Evolutionary conservation across 2,888 invertebrate genomes (phyloP), one percentile per base, ranked within the genome.

Genomic region (Linnaemya vulpina): DNA sequence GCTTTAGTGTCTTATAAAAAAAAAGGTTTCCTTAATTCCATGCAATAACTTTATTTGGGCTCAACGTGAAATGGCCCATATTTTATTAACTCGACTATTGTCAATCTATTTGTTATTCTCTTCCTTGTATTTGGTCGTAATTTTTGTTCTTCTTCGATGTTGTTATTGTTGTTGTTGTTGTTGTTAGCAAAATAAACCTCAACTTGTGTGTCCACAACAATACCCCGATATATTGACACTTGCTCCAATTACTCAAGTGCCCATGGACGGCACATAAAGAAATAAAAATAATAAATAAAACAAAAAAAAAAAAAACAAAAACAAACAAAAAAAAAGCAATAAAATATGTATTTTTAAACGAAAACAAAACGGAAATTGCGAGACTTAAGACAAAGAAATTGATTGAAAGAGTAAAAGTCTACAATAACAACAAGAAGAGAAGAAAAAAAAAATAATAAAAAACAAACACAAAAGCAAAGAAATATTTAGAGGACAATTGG

Each of bases 191-290:
- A 71, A 65, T 51, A 67, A 75, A 84, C 84, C 84, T 83, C 84
- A 79, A 84, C 79, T 84, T 79, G 58, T 75, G 79, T 79, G 83
- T 79, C 75, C 75, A 79, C 79, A 79, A 80, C 58, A 84, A 75
- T 51, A 65, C 43, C 71, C 63, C 60, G 71, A 58, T 84, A 76
- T 84, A 84, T 84, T 80, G 84, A 76, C 84, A 84, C 76, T 84
- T 80, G 84, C 67, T 80, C 84, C 80, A 76, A 84, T 80, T 84
- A 84, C 80, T 80, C 84, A 84, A 84, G 80, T 84, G 84, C 46
- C 71, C 67, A 76, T 80, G 80, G 70, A 30, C 60, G 58, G 73
- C 43, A n/a, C n/a, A 73, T 62, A 78, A 78, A 74, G 63, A 83
- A 78, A 76, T 67, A 62, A 62, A 60, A 62, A 62, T 63, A 51